phyloP scores from a whole-genome alignment of 2,113 vertebrate genomes.

The Haemorhous mexicanus region DNA sequence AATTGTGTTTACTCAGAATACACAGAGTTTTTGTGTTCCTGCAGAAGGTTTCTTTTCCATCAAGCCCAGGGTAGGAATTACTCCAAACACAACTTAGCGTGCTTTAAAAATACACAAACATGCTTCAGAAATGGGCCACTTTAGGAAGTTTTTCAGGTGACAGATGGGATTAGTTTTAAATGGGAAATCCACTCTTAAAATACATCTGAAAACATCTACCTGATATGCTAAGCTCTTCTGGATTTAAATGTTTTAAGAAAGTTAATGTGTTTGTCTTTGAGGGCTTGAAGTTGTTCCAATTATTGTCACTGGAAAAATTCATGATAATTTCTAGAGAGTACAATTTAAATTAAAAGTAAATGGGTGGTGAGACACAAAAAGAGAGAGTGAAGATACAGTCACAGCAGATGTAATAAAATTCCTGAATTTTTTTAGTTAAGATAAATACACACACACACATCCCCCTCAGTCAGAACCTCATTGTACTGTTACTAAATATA shows the following conservation, averaged over 20 bases:
- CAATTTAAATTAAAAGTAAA: neutral
- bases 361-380: neutral
- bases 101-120: neutral
- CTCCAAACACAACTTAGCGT: neutral
- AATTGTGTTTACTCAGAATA: neutral
- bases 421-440: neutral
- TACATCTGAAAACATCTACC: constrained; percentile 15
- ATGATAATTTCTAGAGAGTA: neutral
- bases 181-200: constrained; percentile 39
- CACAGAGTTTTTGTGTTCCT: neutral
- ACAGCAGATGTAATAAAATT: neutral
- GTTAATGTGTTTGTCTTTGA: neutral
- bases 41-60: neutral
- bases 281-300: neutral
- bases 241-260: constrained; percentile 32
- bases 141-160: neutral
- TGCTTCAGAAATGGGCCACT: neutral
- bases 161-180: constrained; percentile 14
- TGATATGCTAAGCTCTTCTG: neutral
- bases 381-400: neutral
- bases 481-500: neutral
- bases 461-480: neutral
- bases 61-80: neutral
- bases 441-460: accelerated
- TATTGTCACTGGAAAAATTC: neutral